These are phyloP conservation scores for Cassiopea xamachana DNA, from an alignment of 30 jellyfish, hydroid and myxozoan species.

Conservation along the genomic window DNA sequence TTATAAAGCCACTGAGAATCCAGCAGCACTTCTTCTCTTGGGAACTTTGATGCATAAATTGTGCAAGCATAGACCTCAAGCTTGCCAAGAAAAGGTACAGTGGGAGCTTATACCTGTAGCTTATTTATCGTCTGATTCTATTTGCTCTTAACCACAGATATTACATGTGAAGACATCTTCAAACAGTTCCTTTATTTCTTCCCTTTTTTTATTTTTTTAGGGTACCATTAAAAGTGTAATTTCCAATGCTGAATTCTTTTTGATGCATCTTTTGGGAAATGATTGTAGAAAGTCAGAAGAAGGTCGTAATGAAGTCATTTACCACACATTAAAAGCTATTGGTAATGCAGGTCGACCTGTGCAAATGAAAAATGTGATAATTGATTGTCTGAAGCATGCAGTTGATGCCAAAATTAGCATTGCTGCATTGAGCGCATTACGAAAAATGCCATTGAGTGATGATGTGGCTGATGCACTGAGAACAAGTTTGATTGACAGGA, in stretches of 20 bases:
- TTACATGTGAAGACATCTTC: too few species aligned
- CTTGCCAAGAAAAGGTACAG: constrained; percentile 73
- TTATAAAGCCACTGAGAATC: constrained; percentile 77
- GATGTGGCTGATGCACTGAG: constrained; percentile 41
- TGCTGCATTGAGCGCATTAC: constrained; percentile 91
- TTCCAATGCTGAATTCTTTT: constrained; percentile 72
- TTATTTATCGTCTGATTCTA: too few species aligned
- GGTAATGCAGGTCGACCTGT: constrained; percentile 96
- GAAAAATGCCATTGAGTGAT: constrained; percentile 73
- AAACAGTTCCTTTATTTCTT: too few species aligned
- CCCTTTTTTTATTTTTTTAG: not conserved
- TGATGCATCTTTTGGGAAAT: constrained; percentile 87
- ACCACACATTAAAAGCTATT: constrained; percentile 90
- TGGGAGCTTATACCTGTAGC: not conserved
- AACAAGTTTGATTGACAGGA: constrained; percentile 77
- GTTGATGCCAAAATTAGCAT: constrained; percentile 74
- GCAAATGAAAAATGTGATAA: constrained; percentile 70
- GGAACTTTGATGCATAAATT: constrained; percentile 83
- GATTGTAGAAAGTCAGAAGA: constrained; percentile 69
- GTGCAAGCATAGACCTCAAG: constrained; percentile 82
- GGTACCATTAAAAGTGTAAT: constrained; percentile 77
- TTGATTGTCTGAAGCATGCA: constrained; percentile 90
- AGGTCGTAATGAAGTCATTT: constrained; percentile 56
- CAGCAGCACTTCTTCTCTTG: constrained; percentile 71
- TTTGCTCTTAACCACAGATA: too few species aligned